Evolutionary conservation across 2,797 vertebrate genomes (phyloP).

Genomic region (Pangasius mekongensis): DNA sequence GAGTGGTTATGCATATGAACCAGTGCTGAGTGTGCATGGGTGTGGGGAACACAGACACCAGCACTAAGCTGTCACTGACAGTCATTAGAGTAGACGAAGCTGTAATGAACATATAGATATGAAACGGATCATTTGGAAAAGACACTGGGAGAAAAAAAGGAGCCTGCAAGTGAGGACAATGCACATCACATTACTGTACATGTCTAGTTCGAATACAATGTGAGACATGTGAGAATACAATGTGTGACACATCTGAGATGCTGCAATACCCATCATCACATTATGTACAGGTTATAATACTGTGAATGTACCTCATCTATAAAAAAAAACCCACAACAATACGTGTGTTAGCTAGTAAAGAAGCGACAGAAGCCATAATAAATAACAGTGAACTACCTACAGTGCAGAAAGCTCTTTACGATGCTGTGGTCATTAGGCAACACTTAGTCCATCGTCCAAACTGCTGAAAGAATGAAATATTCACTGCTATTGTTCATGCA

Average conservation of each 20-base stretch:
- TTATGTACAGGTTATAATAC: not conserved
- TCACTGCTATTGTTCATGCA: not conserved
- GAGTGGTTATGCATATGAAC: not conserved
- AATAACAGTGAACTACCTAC: constrained; percentile 45
- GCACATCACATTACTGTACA: not conserved
- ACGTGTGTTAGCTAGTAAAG: not conserved
- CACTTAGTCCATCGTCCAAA: constrained; percentile 17
- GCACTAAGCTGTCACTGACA: not conserved
- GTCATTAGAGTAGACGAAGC: not conserved
- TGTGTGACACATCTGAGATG: not conserved
- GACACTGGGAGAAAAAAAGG: not conserved
- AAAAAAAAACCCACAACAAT: not conserved
- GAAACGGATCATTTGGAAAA: not conserved
- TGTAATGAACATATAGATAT: not conserved
- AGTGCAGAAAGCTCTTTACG: constrained; percentile 36
- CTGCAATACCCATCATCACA: not conserved
- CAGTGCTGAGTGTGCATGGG: not conserved
- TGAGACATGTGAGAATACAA: no score
- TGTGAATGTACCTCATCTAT: no score
- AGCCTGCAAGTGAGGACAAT: not conserved
- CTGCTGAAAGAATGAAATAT: not conserved
- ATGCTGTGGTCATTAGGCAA: constrained; percentile 23
- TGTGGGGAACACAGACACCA: not conserved
- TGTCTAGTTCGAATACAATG: not conserved
- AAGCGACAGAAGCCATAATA: not conserved